Evolutionary conservation across 2,888 invertebrate genomes (phyloP).

Genomic region (Scotopteryx bipunctaria): DNA sequence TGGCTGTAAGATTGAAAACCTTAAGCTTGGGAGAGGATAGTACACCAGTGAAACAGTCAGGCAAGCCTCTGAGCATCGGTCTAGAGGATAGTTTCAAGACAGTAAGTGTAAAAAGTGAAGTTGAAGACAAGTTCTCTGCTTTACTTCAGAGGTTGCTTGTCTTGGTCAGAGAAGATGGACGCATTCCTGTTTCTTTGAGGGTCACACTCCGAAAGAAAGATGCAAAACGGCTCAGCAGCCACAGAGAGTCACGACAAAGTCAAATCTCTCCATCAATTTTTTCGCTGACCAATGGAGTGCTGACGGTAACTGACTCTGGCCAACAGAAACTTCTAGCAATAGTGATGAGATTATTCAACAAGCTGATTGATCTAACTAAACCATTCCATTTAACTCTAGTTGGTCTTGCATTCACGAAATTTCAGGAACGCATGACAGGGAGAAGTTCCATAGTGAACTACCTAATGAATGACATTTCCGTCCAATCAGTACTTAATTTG

Average conservation of each 20-base stretch:
- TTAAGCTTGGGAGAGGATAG: constrained; percentile 90
- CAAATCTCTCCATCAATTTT: constrained; percentile 88
- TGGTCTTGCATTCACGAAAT: constrained; percentile 92
- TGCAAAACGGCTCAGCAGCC: constrained; percentile 85
- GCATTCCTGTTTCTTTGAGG: constrained; percentile 89
- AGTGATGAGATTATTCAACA: constrained; percentile 89
- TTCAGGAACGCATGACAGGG: constrained; percentile 87
- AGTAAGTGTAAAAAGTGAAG: constrained; percentile 88
- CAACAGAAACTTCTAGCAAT: constrained; percentile 86
- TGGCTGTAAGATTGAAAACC: constrained; percentile 87
- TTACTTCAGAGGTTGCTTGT: constrained; percentile 87
- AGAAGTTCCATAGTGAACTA: constrained; percentile 89
- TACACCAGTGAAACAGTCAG: constrained; percentile 87
- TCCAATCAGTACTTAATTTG: constrained; percentile 88
- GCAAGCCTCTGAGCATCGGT: constrained; percentile 91
- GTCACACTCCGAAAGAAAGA: constrained; percentile 90
- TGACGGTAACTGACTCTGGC: constrained; percentile 78
- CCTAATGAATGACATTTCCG: constrained; percentile 89
- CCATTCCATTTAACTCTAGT: constrained; percentile 91
- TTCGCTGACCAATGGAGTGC: constrained; percentile 72
- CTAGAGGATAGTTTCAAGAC: constrained; percentile 91
- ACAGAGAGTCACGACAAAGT: constrained; percentile 89
- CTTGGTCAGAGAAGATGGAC: constrained; percentile 89
- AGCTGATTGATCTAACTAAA: constrained; percentile 87
- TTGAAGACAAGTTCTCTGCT: constrained; percentile 87